Percentiles rank a stretch among this genome's conserved stretches.
These are phyloP conservation scores for Esox lucius DNA, from an alignment of 2,797 vertebrate genomes.

Conservation along the genomic window DNA sequence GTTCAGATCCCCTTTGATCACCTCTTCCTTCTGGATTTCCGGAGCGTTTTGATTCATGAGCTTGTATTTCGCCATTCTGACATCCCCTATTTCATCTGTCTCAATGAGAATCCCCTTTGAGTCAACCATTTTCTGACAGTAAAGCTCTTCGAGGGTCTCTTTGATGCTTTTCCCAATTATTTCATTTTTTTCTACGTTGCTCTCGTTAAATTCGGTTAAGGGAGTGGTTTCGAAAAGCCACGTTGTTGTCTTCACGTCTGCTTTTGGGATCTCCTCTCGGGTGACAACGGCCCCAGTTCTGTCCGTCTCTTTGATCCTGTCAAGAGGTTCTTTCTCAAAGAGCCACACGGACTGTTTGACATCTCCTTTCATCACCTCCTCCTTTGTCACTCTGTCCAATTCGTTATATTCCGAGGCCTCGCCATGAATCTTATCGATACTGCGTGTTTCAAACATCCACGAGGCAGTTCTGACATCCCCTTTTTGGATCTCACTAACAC, in stretches of 20 bases:
- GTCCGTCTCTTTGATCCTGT: slow-evolving; percentile 81
- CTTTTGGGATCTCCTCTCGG: slow-evolving; percentile 85
- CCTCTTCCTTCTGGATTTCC: slow-evolving; percentile 86
- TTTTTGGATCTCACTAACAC: slow-evolving; percentile 89
- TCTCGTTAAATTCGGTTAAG: slow-evolving; percentile 84
- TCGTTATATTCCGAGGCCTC: slow-evolving; percentile 78
- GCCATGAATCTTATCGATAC: slow-evolving; percentile 83
- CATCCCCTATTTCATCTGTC: slow-evolving; percentile 88
- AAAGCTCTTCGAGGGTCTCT: slow-evolving; percentile 87
- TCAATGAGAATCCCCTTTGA: slow-evolving; percentile 90
- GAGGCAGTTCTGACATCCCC: slow-evolving; percentile 89
- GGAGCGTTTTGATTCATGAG: slow-evolving; percentile 86
- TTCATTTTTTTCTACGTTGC: slow-evolving; percentile 75
- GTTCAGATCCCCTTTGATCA: slow-evolving; percentile 84
- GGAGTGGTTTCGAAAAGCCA: slow-evolving; percentile 93
- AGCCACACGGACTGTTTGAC: slow-evolving; percentile 94
- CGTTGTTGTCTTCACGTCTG: slow-evolving; percentile 88
- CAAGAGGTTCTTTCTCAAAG: slow-evolving; percentile 89
- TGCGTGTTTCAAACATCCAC: slow-evolving; percentile 92
- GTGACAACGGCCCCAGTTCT: slow-evolving; percentile 56
- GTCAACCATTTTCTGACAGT: slow-evolving; percentile 85
- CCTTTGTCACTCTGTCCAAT: slow-evolving; percentile 84
- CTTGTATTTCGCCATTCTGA: slow-evolving; percentile 92
- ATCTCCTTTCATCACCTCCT: slow-evolving; percentile 89
- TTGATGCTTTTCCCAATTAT: slow-evolving; percentile 89